These are phyloP conservation scores for Scaptomyza caliginosa DNA, from an alignment of 2,888 invertebrate species.

Conservation along the genomic window DNA sequence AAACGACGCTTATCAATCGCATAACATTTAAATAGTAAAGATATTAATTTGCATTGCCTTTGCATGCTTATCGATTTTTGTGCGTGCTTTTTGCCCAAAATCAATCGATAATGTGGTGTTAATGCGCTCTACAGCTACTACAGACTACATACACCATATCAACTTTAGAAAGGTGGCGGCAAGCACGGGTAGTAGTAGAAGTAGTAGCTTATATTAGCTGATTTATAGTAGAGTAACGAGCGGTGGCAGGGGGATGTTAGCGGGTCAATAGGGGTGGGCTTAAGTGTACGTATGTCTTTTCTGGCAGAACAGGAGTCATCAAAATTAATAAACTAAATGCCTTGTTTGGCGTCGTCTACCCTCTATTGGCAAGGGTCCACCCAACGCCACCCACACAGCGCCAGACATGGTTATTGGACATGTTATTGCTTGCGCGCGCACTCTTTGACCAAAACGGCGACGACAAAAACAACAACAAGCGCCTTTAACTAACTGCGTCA, in stretches of 20 bases:
- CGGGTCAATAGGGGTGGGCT: constrained; percentile 10
- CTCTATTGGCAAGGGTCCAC: background rate
- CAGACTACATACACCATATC: constrained; percentile 9
- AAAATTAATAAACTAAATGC: constrained; percentile 75
- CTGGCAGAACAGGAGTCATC: constrained; percentile 40
- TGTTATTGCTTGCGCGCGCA: constrained; percentile 77
- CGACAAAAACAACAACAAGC: constrained; percentile 23
- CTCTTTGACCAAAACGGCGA: constrained; percentile 63
- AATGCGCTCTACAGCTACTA: constrained; percentile 58
- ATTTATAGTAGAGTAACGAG: constrained; percentile 4
- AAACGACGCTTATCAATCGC: constrained; percentile 4
- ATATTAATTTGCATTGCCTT: constrained; percentile 47
- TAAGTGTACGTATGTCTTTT: constrained; percentile 21
- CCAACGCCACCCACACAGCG: constrained; percentile 7
- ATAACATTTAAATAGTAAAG: constrained; percentile 45
- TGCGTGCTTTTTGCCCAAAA: constrained; percentile 70
- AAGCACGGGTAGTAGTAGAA: constrained; percentile 29
- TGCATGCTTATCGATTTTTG: constrained; percentile 70
- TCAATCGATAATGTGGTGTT: constrained; percentile 82
- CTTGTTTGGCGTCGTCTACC: constrained; percentile 66
- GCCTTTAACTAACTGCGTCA: constrained; percentile 64
- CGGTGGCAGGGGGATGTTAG: constrained; percentile 1
- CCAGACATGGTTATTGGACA: constrained; percentile 70
- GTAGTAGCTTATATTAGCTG: constrained; percentile 22
- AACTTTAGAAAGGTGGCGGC: constrained; percentile 37